Percentiles rank a stretch among this genome's conserved stretches.
Evolutionary conservation across 1,140 invertebrate genomes (phyloP).

Genomic region (Mamestra configurata): DNA sequence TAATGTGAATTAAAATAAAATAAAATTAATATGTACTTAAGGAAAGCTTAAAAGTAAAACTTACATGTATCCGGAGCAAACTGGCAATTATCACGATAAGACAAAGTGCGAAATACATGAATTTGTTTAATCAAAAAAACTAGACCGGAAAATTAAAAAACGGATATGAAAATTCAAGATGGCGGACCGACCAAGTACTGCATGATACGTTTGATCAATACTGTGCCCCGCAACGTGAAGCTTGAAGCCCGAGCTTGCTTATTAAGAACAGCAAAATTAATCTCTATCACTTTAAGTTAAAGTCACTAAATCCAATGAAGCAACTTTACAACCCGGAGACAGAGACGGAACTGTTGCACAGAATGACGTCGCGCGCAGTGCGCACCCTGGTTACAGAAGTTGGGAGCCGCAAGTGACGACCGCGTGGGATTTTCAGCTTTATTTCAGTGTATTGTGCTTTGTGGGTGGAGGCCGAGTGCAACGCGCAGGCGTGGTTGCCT

Average conservation of each 20-base stretch:
- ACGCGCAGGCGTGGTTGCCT: slow-evolving; percentile 22
- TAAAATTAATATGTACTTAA: background rate
- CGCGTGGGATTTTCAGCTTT: background rate
- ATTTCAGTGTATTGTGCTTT: background rate
- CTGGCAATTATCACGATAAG: slow-evolving; percentile 30
- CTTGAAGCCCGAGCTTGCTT: background rate
- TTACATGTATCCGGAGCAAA: slow-evolving; percentile 22
- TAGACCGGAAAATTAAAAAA: background rate
- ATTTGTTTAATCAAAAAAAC: background rate
- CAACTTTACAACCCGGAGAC: background rate
- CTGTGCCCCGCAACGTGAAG: background rate
- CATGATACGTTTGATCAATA: background rate
- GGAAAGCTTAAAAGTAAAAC: background rate
- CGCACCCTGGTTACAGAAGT: background rate
- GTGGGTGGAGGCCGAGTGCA: slow-evolving; percentile 15
- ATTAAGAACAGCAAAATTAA: background rate
- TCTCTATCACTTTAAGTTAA: background rate
- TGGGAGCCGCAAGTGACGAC: background rate
- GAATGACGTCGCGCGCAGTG: slow-evolving; percentile 2
- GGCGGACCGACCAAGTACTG: background rate
- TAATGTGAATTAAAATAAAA: no score
- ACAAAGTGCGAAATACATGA: slow-evolving; percentile 34
- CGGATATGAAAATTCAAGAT: background rate
- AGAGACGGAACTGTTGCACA: slow-evolving; percentile 8
- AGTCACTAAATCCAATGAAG: slow-evolving; percentile 11